Evolutionary conservation across 2,888 invertebrate species (phyloP), one percentile per base, ranked within the genome.

Genomic region (Amiota minor): DNA sequence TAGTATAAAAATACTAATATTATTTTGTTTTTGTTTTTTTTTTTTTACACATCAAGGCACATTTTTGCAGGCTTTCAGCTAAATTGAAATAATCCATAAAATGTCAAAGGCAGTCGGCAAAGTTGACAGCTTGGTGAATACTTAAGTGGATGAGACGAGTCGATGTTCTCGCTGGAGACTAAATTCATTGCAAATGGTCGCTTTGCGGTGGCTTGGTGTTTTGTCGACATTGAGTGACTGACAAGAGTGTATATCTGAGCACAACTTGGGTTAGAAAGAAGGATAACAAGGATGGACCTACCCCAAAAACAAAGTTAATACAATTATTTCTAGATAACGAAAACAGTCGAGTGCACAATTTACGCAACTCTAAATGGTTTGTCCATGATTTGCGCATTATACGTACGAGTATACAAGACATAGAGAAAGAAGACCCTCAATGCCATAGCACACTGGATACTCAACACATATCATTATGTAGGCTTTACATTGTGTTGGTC

Each of bases 311-410:
- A 83, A 86, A 86, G 83, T 84, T 83, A 83, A 83, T 86, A 84
- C 80, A 83, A 84, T 86, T 86, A 83, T 83, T 84, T 83, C 79
- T 86, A 84, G 85, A 84, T 80, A 83, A 80, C 79, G 83, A 84
- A 84, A 83, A 81, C 86, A 86, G 76, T 82, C 79, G 83, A 84
- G 79, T 83, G 83, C 83, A 86, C 83, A 83, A 81, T 86, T 80
- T 79, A 71, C 75, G 65, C 64, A 47, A 45, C 35, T 35, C 35
- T 35, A 3, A 35, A 35, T 35, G 35, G 2, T 35, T 35, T 35
- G 35, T 35, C 2, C 35, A 35, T 35, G 35, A 35, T 35, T 35
- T 35, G 35, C 35, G 35, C 35, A 35, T 35, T 35, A 35, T 35
- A 35, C n/a, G n/a, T n/a, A n/a, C n/a, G n/a, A 35, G 35, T 35